Base-by-base conservation (phyloP, 2,113 vertebrate genomes). In the Passer montanus region DNA sequence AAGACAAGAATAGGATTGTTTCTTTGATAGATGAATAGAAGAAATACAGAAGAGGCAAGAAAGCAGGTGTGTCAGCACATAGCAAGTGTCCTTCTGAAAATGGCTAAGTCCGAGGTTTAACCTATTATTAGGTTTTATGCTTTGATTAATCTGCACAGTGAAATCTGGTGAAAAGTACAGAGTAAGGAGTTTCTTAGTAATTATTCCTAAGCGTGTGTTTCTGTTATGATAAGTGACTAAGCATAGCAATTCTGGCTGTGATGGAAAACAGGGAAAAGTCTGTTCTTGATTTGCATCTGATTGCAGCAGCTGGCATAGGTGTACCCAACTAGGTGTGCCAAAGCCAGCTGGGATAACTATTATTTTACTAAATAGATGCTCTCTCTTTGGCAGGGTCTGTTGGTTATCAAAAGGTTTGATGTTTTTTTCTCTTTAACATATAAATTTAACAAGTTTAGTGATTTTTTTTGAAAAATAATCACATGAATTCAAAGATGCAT, bases 281-380 rank as follows among this genome's bases (percentile, higher is more conserved):
- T 72, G 74, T 52, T 62, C 52, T 93, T 7, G 2, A 26, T 79
- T 92, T 62, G 28, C 14, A 11, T 69, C 31, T 1, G 4, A 27
- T 30, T 74, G 19, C 37, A 31, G 56, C 37, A 93, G 41, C 81
- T 87, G 81, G 76, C 60, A 13, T 28, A 78, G 75, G 39, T 79
- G n/a, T 70, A 73, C 67, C 76, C 46, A 59, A 49, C 46, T 82
- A 66, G n/a, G n/a, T 58, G 81, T 92, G 60, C 24, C 49, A 62
- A 67, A 96, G 90, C 52, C 31, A 70, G n/a, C 58, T 92, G 52
- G 16, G 85, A 73, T 63, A 89, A 44, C 74, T 85, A 9, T 43
- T 95, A 22, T 63, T 96, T 94, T 74, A 60, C 70, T 53, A 78
- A 96, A 68, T 28, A 92, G 49, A 18, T 89, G 55, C 19, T 26